These are phyloP conservation scores for Oenanthe oenanthe DNA, from an alignment of 2,113 vertebrate species.

Conservation along the genomic window DNA sequence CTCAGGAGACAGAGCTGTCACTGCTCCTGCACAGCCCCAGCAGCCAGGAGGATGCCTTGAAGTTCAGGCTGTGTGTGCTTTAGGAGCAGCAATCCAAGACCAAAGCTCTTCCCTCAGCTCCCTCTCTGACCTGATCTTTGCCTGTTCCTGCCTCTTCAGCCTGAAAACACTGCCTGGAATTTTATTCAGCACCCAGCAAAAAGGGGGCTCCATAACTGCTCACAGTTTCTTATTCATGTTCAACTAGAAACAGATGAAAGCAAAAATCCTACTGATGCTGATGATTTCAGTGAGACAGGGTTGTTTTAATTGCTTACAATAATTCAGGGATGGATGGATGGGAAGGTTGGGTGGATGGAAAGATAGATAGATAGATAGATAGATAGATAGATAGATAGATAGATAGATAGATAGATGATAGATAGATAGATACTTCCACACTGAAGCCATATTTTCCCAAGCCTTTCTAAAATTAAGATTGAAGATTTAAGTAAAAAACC, in stretches of 20 bases:
- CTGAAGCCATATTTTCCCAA: neutral
- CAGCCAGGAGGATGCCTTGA: neutral
- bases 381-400: neutral
- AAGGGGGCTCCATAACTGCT: neutral
- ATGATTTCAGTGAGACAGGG: fast-evolving
- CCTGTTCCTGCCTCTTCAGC: neutral
- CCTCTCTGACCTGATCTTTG: neutral
- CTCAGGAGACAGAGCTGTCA: neutral
- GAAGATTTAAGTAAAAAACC: neutral
- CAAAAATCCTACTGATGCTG: neutral
- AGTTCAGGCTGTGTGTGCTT: neutral
- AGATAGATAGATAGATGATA: neutral
- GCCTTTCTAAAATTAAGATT: neutral
- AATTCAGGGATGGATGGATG: neutral
- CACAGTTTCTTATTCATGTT: fast-evolving
- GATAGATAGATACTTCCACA: neutral
- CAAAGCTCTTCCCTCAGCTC: neutral
- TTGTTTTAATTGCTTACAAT: neutral
- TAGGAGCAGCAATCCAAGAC: neutral
- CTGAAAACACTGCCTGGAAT: neutral
- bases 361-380: neutral
- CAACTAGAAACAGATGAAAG: neutral
- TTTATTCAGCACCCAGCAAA: neutral
- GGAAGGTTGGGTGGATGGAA: neutral
- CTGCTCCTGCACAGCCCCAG: neutral